Percentiles rank a stretch among this genome's conserved stretches.
Evolutionary conservation across 2,888 invertebrate species (phyloP).

Genomic region (Mesopsocus fuscifrons): DNA sequence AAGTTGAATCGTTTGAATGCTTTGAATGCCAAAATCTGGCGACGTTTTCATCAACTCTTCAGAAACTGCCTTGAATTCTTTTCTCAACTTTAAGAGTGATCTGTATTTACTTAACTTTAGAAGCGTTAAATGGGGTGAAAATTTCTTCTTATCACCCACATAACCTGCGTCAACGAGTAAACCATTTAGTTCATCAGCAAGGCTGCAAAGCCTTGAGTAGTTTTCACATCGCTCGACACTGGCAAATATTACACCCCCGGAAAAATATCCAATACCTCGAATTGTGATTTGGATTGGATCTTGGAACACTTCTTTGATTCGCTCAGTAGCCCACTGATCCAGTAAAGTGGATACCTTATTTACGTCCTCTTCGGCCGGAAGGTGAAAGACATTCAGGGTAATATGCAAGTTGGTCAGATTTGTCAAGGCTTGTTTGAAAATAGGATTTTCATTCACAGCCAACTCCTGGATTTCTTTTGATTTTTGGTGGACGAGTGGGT

Average conservation of each 20-base stretch:
- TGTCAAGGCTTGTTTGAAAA: background rate
- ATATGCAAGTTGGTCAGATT: constrained; percentile 1
- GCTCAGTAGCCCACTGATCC: background rate
- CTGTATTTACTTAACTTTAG: background rate
- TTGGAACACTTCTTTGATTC: background rate
- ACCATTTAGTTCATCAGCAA: background rate
- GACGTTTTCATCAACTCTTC: background rate
- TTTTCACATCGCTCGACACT: constrained; percentile 1
- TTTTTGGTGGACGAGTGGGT: constrained; percentile 3
- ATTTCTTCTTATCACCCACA: background rate
- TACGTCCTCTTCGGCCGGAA: background rate
- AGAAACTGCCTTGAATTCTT: background rate
- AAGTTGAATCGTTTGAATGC: background rate
- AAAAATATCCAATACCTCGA: background rate
- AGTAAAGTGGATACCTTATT: background rate
- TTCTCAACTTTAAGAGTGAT: background rate
- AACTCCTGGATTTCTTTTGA: background rate
- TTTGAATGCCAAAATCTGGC: constrained; percentile 2
- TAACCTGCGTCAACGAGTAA: background rate
- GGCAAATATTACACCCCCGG: background rate
- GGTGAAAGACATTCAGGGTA: background rate
- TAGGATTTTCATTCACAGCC: background rate
- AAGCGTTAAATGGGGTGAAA: constrained; percentile 1
- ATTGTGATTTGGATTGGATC: background rate
- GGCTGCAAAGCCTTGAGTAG: background rate